These are phyloP conservation scores for Botia kubotai DNA, from an alignment of 2,797 vertebrate genomes.

Conservation along the genomic window DNA sequence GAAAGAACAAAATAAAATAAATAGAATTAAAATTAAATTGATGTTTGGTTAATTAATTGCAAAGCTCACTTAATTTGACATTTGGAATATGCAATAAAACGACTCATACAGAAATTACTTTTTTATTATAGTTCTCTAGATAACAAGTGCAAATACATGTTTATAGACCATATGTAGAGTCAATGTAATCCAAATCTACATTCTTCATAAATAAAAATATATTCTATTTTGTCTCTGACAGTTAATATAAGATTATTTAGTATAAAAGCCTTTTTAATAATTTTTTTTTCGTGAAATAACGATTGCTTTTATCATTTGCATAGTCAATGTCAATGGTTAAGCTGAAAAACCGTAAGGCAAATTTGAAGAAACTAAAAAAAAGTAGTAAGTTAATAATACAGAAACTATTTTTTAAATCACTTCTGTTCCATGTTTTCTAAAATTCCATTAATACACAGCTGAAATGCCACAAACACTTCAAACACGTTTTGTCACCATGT, in stretches of 20 bases:
- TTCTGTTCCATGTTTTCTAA: not conserved
- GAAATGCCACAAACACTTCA: slow-evolving; percentile 1
- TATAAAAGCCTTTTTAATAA: slow-evolving; percentile 39
- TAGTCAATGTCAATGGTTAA: slow-evolving; percentile 26
- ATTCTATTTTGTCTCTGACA: slow-evolving; percentile 18
- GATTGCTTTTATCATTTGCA: slow-evolving; percentile 27
- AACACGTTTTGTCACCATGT: not conserved
- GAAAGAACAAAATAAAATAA: too few species aligned
- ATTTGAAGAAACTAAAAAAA: not conserved
- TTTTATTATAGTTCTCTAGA: slow-evolving; percentile 45
- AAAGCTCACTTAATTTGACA: not conserved
- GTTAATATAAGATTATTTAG: slow-evolving; percentile 13
- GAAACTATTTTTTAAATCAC: not conserved
- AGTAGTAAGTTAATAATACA: slow-evolving; percentile 24
- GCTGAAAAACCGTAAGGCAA: not conserved
- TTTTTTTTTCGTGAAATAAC: slow-evolving; percentile 30
- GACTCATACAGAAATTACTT: slow-evolving; percentile 17
- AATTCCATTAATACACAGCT: not conserved
- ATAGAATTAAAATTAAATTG: too few species aligned
- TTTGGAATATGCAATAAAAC: not conserved
- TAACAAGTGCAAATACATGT: slow-evolving; percentile 54
- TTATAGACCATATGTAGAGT: slow-evolving; percentile 32
- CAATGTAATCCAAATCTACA: slow-evolving; percentile 24
- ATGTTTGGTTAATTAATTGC: too few species aligned
- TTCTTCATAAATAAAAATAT: slow-evolving; percentile 54